Conservation (phyloP, 2,797 vertebrate species). For the Loriculus beryllinus region DNA sequence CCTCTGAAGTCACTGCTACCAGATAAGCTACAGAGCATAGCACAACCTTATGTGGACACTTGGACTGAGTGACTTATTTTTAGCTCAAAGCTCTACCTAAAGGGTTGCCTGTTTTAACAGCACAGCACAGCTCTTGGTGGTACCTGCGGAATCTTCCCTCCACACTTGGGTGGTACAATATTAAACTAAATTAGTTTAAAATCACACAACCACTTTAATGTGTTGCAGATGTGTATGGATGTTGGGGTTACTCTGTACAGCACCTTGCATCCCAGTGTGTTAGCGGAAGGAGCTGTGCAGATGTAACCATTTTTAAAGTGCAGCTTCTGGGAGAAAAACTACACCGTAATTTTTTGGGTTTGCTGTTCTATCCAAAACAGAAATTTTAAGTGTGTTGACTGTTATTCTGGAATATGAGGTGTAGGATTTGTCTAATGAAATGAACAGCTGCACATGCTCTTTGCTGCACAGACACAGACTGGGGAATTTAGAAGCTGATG, state of each 20-base stretch:
- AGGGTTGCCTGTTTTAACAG: neutral
- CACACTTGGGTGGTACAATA: neutral
- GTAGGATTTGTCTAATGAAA: slow-evolving; percentile 34
- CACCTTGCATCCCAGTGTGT: neutral
- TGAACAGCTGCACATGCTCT: slow-evolving; percentile 33
- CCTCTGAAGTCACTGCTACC: slow-evolving; percentile 37
- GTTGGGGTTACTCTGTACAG: neutral
- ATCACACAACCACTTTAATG: neutral
- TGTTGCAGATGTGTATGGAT: neutral
- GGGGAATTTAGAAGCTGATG: slow-evolving; percentile 32
- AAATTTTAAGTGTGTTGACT: slow-evolving; percentile 3
- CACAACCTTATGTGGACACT: slow-evolving; percentile 51
- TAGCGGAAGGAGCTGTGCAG: neutral
- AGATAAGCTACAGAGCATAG: slow-evolving; percentile 48
- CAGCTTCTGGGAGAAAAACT: neutral
- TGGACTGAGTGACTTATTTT: slow-evolving; percentile 37
- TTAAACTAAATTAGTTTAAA: neutral
- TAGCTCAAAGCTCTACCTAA: slow-evolving; percentile 55
- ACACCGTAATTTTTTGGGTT: neutral
- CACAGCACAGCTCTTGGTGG: neutral
- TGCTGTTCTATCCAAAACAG: neutral
- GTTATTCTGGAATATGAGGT: slow-evolving; percentile 34
- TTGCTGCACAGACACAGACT: neutral
- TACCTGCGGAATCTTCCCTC: neutral
- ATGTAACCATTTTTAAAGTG: neutral